Conservation (phyloP, 2,888 invertebrate genomes). For the Eristalis pertinax region DNA sequence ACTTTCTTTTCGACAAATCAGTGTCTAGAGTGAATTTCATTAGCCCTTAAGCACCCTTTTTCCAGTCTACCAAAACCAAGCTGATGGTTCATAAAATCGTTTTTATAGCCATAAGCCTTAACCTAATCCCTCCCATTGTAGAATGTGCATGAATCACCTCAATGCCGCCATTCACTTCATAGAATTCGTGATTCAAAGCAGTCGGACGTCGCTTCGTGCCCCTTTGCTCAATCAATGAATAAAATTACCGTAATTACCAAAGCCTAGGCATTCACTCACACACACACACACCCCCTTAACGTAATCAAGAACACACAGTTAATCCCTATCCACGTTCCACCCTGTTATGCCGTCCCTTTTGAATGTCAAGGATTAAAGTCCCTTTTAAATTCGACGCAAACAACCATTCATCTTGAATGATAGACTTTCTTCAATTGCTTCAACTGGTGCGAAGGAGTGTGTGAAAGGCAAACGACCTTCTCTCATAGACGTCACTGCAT, state of each 20-base stretch:
- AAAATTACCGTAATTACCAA: background rate
- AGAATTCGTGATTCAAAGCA: background rate
- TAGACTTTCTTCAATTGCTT: background rate
- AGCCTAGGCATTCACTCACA: background rate
- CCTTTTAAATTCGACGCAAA: slow-evolving; percentile 41
- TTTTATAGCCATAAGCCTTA: background rate
- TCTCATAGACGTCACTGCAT: background rate
- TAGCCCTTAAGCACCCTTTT: background rate
- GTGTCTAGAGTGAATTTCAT: background rate
- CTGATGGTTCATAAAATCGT: background rate
- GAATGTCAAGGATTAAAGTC: slow-evolving; percentile 44
- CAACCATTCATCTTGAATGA: slow-evolving; percentile 19
- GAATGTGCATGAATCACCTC: background rate
- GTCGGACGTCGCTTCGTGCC: background rate
- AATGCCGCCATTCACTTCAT: background rate
- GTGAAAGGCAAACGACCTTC: slow-evolving; percentile 57
- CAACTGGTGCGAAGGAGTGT: background rate
- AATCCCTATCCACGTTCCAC: slow-evolving; percentile 16
- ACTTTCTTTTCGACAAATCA: background rate
- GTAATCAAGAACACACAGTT: slow-evolving; percentile 23
- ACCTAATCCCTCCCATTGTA: background rate
- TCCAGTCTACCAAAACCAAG: background rate
- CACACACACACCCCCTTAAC: slow-evolving; percentile 5
- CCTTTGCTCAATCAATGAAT: background rate
- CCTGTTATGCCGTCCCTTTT: slow-evolving; percentile 20